Conservation (phyloP, 2,888 invertebrate genomes). For the Brenthis hecate region DNA sequence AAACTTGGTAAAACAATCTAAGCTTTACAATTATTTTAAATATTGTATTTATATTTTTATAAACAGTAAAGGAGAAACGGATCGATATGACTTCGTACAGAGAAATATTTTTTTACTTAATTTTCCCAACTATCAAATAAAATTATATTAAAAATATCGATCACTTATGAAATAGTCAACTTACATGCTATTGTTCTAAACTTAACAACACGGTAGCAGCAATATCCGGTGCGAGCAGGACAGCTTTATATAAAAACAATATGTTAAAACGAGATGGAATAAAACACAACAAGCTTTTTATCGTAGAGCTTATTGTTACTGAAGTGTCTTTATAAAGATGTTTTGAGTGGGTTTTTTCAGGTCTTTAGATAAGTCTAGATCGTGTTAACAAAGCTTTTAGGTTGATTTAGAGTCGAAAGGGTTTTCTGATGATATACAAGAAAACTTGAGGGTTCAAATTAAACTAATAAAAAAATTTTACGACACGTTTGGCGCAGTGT, state of each 20-base stretch:
- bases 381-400: slow-evolving; percentile 1
- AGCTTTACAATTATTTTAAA: too few relatives aligned
- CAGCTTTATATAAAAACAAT: background rate
- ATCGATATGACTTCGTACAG: too few relatives aligned
- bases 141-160: slow-evolving; percentile 1
- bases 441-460: too few relatives aligned
- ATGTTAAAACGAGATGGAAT: slow-evolving; percentile 3
- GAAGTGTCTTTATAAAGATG: slow-evolving; percentile 27
- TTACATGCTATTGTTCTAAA: slow-evolving; percentile 13
- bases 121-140: background rate
- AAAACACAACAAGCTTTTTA: slow-evolving; percentile 22
- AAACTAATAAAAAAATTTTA: too few relatives aligned
- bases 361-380: slow-evolving; percentile 17
- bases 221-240: slow-evolving; percentile 48
- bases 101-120: too few relatives aligned
- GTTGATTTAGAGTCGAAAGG: too few relatives aligned
- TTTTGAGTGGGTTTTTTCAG: slow-evolving; percentile 25
- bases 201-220: slow-evolving; percentile 16
- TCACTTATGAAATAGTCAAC: background rate
- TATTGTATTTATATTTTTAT: too few relatives aligned
- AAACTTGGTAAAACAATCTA: too few relatives aligned
- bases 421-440: too few relatives aligned
- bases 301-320: slow-evolving; percentile 29
- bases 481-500: too few relatives aligned
- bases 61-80: too few relatives aligned